Conservation (phyloP, 2,888 invertebrate species). For the Drosophila pegasa region DNA sequence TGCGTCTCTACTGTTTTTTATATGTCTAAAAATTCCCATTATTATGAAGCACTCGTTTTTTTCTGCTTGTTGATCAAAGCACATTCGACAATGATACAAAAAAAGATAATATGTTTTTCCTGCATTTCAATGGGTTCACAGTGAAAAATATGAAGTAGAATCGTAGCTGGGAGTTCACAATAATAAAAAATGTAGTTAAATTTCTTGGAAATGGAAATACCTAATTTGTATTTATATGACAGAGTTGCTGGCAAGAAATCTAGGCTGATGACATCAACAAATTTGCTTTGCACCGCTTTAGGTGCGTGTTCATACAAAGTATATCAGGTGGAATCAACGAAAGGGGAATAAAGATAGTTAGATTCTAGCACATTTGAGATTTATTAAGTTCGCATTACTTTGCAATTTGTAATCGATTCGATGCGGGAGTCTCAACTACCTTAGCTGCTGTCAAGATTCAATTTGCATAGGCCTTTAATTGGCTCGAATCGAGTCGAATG, state of each 20-base stretch:
- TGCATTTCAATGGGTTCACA: not conserved
- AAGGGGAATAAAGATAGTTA: not conserved
- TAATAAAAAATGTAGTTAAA: slow-evolving; percentile 3
- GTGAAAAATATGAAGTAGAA: slow-evolving; percentile 1
- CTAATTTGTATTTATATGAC: slow-evolving; percentile 15
- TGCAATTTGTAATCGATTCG: slow-evolving; percentile 19
- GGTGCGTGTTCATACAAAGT: not conserved
- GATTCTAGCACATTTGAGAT: not conserved
- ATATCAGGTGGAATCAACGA: not conserved
- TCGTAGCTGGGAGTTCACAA: not conserved
- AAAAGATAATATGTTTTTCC: slow-evolving; percentile 4
- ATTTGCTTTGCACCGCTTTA: not conserved
- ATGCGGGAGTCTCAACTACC: not conserved
- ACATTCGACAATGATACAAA: not conserved
- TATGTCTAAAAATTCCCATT: slow-evolving; percentile 4
- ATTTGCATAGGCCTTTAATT: slow-evolving; percentile 16
- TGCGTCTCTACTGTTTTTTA: not conserved
- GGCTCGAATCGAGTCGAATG: slow-evolving; percentile 6
- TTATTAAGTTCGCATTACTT: slow-evolving; percentile 18
- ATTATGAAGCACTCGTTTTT: not conserved
- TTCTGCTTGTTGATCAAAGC: slow-evolving; percentile 5
- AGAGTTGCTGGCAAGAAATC: slow-evolving; percentile 3
- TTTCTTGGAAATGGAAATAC: slow-evolving; percentile 10
- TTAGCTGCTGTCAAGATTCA: slow-evolving; percentile 19
- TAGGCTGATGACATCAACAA: slow-evolving; percentile 14